Evolutionary conservation across 2,797 vertebrate species (phyloP), one percentile per base, ranked within the genome.

Genomic region (Chelidonichthys spinosus): DNA sequence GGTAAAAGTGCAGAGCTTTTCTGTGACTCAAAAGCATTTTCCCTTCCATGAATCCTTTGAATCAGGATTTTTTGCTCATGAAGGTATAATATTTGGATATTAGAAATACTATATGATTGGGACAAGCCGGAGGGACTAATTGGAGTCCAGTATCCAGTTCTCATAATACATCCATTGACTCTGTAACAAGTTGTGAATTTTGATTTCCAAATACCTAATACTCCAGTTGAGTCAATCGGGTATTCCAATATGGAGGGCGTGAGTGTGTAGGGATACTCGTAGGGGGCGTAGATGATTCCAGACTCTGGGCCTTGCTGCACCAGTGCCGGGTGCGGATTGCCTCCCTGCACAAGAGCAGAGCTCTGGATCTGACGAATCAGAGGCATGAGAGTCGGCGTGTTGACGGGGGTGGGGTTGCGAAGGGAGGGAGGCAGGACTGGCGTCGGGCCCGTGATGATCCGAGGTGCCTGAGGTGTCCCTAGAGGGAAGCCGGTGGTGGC

Each of bases 331-430:
- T 99, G 98, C 78, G 95, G 97, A 80, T 96, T 96, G 92, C 90
- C 97, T 79, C 97, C 96, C 73, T 95, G 97, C 95, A 99, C 95
- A 79, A 99, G 94, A 79, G 93, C 77, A n/a, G 94, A 94, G 92
- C 97, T 98, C 95, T 99, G 98, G 94, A 99, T 99, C 94, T 99
- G 98, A 94, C 98, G 97, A 91, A 99, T 97, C 95, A 99, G 96
- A 91, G 98, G 98, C 98, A 99, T 99, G 95, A 99, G 91, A 93
- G 97, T 98, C 83, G 96, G 97, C 83, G 96, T 96, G 81, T 65
- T 83, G 85, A 96, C 92, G 56, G 97, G 96, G 85, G 96, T 95
- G 58, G 96, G 96, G 70, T 96, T 96, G 85, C 97, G 96, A 94
- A 99, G 88, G 87, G 93, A 91, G 74, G 95, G 95, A 52, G 96